Percentiles rank a stretch among this genome's conserved stretches.
Evolutionary conservation across 1,140 invertebrate genomes (phyloP).

Genomic region (Neelides sp.): DNA sequence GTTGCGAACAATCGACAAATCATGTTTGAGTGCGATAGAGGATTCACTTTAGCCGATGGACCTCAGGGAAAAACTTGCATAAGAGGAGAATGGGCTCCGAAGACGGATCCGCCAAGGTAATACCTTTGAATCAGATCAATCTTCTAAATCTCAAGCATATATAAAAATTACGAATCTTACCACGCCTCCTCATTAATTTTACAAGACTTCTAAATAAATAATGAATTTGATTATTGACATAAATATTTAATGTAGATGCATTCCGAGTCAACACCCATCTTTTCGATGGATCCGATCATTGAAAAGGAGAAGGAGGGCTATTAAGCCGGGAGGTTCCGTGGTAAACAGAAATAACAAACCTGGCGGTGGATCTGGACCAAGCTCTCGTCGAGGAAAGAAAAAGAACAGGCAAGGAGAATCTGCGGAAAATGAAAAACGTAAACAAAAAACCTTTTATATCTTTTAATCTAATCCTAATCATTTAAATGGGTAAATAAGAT

Average conservation of each 20-base stretch:
- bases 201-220: too few species aligned
- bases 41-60: constrained; percentile 40
- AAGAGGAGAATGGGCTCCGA: constrained; percentile 55
- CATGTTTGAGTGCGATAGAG: constrained; percentile 77
- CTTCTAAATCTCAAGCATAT: too few species aligned
- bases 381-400: constrained; percentile 36
- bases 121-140: too few species aligned
- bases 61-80: constrained; percentile 86
- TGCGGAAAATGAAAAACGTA: constrained; percentile 32
- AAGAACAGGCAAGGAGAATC: constrained; percentile 39
- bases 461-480: too few species aligned
- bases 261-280: constrained; percentile 67
- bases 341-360: constrained; percentile 27
- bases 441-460: too few species aligned
- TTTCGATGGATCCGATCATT: constrained; percentile 55
- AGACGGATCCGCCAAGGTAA: constrained; percentile 47
- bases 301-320: constrained; percentile 17
- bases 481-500: too few species aligned
- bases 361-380: constrained; percentile 32
- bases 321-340: constrained; percentile 23
- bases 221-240: too few species aligned
- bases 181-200: too few species aligned
- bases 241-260: constrained; percentile 44
- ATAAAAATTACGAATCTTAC: too few species aligned
- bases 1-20: constrained; percentile 86